These are phyloP conservation scores for Pygoscelis antarcticus DNA, from an alignment of 2,113 vertebrate genomes.

Conservation along the genomic window DNA sequence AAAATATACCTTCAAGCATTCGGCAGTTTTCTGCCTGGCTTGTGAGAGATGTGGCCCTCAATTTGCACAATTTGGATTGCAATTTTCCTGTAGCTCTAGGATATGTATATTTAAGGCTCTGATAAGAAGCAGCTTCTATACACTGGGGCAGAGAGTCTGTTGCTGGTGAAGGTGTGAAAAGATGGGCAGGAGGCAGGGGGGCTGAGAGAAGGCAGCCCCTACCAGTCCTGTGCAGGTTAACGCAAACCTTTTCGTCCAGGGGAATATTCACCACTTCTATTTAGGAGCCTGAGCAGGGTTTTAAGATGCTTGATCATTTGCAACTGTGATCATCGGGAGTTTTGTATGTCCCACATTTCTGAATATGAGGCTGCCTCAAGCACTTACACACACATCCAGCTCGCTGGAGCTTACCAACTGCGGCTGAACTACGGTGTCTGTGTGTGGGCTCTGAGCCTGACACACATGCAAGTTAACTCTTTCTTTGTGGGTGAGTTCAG, in stretches of 20 bases:
- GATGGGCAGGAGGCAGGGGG: not conserved
- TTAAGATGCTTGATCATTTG: not conserved
- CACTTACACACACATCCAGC: fast-evolving
- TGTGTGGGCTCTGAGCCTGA: not conserved
- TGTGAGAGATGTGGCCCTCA: conserved; percentile 5
- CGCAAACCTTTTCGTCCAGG: not conserved
- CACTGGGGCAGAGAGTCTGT: not conserved
- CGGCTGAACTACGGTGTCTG: fast-evolving
- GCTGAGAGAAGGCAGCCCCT: not conserved
- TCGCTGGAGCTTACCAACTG: not conserved
- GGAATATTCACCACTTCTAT: not conserved
- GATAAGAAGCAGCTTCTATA: conserved; percentile 28
- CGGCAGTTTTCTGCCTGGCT: not conserved
- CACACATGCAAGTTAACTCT: not conserved
- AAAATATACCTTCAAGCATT: conserved; percentile 13
- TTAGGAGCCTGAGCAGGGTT: not conserved
- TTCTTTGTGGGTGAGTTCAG: not conserved
- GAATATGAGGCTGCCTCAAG: not conserved
- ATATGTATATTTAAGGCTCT: conserved; percentile 13
- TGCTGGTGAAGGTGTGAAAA: not conserved
- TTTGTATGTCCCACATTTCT: not conserved
- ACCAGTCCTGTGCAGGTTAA: not conserved
- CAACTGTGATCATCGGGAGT: not conserved
- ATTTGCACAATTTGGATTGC: conserved; percentile 26
- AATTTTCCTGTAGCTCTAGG: conserved; percentile 57